phyloP scores from a whole-genome alignment of 2,113 vertebrate genomes.

The Antigone vipio region DNA sequence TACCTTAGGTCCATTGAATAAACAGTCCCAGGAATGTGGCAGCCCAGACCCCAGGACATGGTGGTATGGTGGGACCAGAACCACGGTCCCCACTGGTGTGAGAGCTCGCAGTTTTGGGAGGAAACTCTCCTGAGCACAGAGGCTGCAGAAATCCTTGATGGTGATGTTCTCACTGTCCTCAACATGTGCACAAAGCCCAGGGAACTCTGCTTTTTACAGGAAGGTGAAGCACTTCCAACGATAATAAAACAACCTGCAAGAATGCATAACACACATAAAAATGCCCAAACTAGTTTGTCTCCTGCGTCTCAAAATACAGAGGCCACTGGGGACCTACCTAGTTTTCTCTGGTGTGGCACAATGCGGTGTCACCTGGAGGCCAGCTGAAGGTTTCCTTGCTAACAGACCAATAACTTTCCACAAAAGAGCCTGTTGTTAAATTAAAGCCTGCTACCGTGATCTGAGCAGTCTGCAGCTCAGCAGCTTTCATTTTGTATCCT shows the following conservation, averaged over 20 bases:
- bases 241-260: neutral
- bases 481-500: neutral
- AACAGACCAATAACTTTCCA: neutral
- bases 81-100: rapidly evolving
- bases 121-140: neutral
- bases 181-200: neutral
- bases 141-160: neutral
- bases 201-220: neutral
- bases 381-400: neutral
- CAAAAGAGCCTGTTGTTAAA: neutral
- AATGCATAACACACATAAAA: neutral
- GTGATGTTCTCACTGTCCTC: rapidly evolving
- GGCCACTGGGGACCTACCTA: neutral
- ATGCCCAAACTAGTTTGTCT: neutral
- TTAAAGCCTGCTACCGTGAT: neutral
- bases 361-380: neutral
- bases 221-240: neutral
- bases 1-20: neutral
- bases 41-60: neutral
- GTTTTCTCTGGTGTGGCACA: neutral
- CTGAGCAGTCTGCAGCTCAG: neutral
- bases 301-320: neutral
- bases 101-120: neutral
- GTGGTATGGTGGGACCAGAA: neutral
- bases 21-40: neutral